Evolutionary conservation across 1,140 invertebrate genomes (phyloP), one percentile per base, ranked within the genome.

Genomic region (Bombus pyrosoma): DNA sequence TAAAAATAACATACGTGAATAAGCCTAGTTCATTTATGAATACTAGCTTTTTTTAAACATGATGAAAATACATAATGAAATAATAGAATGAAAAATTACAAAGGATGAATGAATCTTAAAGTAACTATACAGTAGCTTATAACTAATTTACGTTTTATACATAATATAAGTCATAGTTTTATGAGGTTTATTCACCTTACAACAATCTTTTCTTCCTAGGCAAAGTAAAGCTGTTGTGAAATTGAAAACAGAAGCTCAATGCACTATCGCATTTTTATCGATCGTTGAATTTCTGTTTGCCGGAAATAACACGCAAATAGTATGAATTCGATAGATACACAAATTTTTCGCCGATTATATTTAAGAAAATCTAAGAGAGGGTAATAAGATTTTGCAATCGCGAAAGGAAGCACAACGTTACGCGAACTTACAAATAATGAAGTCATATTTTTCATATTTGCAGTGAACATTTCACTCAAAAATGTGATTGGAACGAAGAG

Each of bases 351-450:
- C 93, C 94, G 15, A 93, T 83, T 1, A 93, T 47, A 18, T 47
- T 47, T 47, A 18, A 47, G 15, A 47, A 47, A 18, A 78, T 92
- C 90, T 32, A 97, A 75, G 2, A 95, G 91, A 12, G 94, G 93
- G 85, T 96, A 91, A 86, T 93, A 97, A 79, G 95, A 93, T 47
- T 95, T 95, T 1, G 96, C 96, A 8, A 96, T 95, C 4, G 96
- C 73, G 91, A 97, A 97, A 1, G 96, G 95, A 53, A 96, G 92
- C 0, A 95, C 80, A 32, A 95, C 89, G 18, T 95, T 96, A n/a
- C 95, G 87, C 4, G 94, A 91, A 3, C 96, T 93, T 41, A 95
- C 95, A 6, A 92, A 87, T 15, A 96, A 92, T 0, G 96, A 96
- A 0, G 96, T 92, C 0, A 94, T 62, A 28, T 92, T 92, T 68